Percentiles rank a stretch among this genome's conserved stretches.
phyloP scores from a whole-genome alignment of 2,113 vertebrate genomes.

The Ameiurus melas region DNA sequence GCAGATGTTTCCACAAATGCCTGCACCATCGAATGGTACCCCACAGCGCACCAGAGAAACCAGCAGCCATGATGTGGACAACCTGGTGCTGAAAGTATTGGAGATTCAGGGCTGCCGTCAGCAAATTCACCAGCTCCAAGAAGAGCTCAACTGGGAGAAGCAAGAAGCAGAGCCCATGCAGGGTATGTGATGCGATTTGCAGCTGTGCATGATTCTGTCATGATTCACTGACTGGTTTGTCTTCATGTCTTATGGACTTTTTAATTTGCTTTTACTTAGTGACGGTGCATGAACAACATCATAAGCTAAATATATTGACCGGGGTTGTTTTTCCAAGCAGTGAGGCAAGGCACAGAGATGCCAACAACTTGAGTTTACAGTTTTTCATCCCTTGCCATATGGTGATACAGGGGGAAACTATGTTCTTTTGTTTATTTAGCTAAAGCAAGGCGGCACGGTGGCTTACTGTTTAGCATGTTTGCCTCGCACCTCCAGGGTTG shows the following conservation, averaged over 20 bases:
- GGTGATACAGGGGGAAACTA: not conserved
- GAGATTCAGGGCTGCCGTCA: conserved; percentile 68
- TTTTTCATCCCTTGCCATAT: not conserved
- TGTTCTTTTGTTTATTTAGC: not conserved
- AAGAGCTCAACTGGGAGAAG: conserved; percentile 74
- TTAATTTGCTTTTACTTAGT: not conserved
- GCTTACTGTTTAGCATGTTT: no score
- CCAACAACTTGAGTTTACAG: not conserved
- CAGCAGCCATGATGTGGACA: conserved; percentile 49
- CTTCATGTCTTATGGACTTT: not conserved
- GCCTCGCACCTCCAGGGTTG: no score
- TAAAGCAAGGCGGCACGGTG: not conserved
- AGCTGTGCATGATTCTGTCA: not conserved
- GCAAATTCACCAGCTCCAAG: conserved; percentile 68
- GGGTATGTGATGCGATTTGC: conserved; percentile 53
- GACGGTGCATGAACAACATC: not conserved
- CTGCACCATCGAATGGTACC: conserved; percentile 12
- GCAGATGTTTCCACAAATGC: not conserved
- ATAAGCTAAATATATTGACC: not conserved
- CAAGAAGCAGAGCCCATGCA: conserved; percentile 68
- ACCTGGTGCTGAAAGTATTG: conserved; percentile 65
- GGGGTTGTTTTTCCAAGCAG: not conserved
- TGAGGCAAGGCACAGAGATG: not conserved
- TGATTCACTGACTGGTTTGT: not conserved
- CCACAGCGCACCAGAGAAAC: not conserved